Evolutionary conservation across 2,888 invertebrate genomes (phyloP), one percentile per base, ranked within the genome.

Genomic region (Nephrotoma appendiculata): DNA sequence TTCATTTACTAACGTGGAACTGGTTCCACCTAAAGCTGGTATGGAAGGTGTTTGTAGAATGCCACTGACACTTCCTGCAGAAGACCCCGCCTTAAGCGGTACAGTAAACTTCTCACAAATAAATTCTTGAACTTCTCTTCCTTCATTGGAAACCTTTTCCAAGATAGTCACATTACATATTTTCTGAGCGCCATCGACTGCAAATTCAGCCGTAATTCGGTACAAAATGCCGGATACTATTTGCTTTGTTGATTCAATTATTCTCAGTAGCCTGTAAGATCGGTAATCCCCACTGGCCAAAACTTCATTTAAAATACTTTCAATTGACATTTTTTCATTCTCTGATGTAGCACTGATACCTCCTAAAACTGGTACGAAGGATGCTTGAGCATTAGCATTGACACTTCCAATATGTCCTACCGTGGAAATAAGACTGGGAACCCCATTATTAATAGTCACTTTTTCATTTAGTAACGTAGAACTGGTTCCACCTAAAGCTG

Each of bases 181-280:
- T 83, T 89, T 89, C 0, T 86, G 86, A 5, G 86, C 86, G 1
- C 92, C 91, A 3, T 94, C 93, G 83, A 92, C 92, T 11, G 93
- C 94, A 9, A 95, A 90, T 88, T 93, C 92, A 86, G 94, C 93
- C 88, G 93, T 92, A 84, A 96, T 93, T 89, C 92, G 93, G 42
- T 93, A 94, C 86, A 93, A 89, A 44, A 90, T 89, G 31, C 95
- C 95, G 85, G 93, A 91, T 5, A 94, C 93, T 12, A 94, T 89
- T 90, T 94, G 92, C 41, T 90, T 90, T 0, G 92, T 90, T 9
- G 93, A 93, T 1, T 92, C 91, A 86, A 91, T 90, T 6, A 94
- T 89, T 86, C 92, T 89, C 48, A 52, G 0, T 52, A 52, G n/a
- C 11, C 5, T 52, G 48, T 52, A 52, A 0, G 48, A n/a, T 52